Percentiles rank a stretch among this genome's conserved stretches.
Conservation (phyloP, 2,888 invertebrate species). For the Cheiracanthium punctorium region DNA sequence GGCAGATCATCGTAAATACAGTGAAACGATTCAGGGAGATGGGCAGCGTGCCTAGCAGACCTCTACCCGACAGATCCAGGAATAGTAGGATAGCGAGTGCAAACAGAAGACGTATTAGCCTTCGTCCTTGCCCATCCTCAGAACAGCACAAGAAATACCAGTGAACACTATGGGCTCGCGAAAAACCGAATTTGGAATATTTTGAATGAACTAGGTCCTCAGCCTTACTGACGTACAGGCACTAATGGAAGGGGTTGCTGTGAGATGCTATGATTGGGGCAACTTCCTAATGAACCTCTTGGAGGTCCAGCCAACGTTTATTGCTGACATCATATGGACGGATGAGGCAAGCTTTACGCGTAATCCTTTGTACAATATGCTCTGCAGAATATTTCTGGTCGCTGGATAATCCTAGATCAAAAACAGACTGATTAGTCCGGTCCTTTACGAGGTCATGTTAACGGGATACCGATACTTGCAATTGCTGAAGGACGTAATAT, state of each 20-base stretch:
- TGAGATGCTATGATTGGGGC: neutral
- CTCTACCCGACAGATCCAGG: neutral
- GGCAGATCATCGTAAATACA: too few species aligned
- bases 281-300: neutral
- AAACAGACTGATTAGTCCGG: too few species aligned
- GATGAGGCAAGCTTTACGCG: neutral
- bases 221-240: neutral
- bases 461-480: too few species aligned
- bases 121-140: neutral
- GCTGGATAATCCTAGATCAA: too few species aligned
- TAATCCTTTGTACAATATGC: neutral
- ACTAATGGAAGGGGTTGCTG: neutral
- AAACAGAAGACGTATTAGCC: neutral
- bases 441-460: too few species aligned
- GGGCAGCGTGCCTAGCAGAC: too few species aligned
- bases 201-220: neutral
- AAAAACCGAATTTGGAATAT: neutral
- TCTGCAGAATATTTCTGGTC: too few species aligned
- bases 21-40: too few species aligned
- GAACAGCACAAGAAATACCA: neutral
- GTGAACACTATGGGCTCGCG: neutral
- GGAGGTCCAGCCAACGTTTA: neutral
- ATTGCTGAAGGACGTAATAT: too few species aligned
- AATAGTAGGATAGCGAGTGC: neutral
- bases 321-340: neutral